These are phyloP conservation scores for Caranx ignobilis DNA, from an alignment of 2,113 vertebrate genomes.

Conservation along the genomic window DNA sequence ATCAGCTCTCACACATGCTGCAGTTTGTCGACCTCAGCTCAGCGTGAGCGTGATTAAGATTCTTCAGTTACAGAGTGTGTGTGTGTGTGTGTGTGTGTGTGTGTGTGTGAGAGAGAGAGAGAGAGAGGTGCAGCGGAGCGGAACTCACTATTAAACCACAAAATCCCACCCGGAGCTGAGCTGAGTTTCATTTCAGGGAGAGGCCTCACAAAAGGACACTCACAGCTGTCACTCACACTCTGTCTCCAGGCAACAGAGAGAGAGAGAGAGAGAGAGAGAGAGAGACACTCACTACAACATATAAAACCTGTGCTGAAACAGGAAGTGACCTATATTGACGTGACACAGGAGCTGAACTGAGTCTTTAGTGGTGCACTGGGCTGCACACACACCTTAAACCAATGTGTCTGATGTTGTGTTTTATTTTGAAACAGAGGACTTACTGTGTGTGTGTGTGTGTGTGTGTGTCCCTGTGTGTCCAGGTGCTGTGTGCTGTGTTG, in stretches of 20 bases:
- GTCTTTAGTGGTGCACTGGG: no score
- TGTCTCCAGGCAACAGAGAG: background rate
- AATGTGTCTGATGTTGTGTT: background rate
- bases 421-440: background rate
- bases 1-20: background rate
- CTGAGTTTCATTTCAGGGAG: background rate
- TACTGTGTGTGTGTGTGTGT: no score
- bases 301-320: no score
- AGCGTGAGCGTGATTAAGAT: conserved; percentile 17
- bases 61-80: conserved; percentile 1
- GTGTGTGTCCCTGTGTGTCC: conserved; percentile 25
- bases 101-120: background rate
- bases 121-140: background rate
- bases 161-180: background rate
- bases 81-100: conserved; percentile 10
- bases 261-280: background rate
- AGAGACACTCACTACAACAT: no score
- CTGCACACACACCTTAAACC: background rate
- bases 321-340: no score
- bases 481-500: conserved; percentile 78
- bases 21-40: conserved; percentile 8
- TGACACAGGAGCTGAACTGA: no score
- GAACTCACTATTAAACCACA: conserved; percentile 14
- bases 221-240: conserved; percentile 58
- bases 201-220: conserved; percentile 6